Evolutionary conservation across 2,113 vertebrate species (phyloP).

Genomic region (Platichthys stellatus): DNA sequence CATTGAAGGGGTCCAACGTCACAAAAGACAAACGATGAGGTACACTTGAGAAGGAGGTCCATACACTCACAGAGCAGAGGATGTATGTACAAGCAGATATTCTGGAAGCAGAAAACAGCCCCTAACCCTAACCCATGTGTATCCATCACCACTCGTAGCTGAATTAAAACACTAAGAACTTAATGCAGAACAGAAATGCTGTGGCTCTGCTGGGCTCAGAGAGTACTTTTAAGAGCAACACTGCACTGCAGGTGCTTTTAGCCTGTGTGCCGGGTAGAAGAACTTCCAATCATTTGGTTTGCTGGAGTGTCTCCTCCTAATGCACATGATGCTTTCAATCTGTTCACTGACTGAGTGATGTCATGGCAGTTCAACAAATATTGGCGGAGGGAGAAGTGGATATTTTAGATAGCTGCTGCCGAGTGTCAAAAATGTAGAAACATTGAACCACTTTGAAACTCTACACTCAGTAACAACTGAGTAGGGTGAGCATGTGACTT

Average conservation of each 20-base stretch:
- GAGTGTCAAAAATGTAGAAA: background rate
- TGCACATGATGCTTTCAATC: background rate
- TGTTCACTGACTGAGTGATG: conserved; percentile 11
- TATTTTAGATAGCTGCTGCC: background rate
- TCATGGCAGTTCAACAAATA: conserved; percentile 13
- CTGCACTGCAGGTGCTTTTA: conserved; percentile 12
- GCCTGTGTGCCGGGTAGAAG: background rate
- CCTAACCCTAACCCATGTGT: background rate
- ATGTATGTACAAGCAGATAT: background rate
- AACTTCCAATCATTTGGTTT: conserved; percentile 5
- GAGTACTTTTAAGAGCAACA: conserved; percentile 16
- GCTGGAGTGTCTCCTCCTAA: background rate
- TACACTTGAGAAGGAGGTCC: background rate
- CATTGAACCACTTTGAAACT: background rate
- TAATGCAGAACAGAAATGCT: conserved; percentile 3
- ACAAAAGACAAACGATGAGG: background rate
- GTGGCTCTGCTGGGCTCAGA: conserved; percentile 17
- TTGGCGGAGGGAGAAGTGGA: background rate
- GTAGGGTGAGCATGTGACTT: conserved; percentile 75
- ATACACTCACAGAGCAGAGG: background rate
- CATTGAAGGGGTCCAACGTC: background rate
- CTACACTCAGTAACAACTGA: too few species aligned
- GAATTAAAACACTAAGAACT: background rate
- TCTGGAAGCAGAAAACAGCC: background rate
- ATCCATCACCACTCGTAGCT: conserved; percentile 2